These are phyloP conservation scores for Acrobasis consociella DNA, from an alignment of 2,888 invertebrate genomes.

Conservation along the genomic window DNA sequence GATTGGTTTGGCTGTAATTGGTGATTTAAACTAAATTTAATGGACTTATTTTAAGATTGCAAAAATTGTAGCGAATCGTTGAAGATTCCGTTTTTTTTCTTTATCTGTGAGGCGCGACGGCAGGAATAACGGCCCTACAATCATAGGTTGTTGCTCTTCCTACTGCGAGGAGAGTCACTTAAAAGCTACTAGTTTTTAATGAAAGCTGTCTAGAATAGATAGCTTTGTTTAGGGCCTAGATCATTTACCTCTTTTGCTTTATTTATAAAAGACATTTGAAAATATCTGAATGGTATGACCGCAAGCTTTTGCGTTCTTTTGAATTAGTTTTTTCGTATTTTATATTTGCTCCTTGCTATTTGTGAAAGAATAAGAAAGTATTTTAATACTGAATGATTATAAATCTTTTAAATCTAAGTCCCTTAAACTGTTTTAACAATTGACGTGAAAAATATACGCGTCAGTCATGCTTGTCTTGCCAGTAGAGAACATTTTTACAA, in stretches of 20 bases:
- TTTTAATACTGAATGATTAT: too few relatives aligned
- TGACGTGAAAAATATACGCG: too few relatives aligned
- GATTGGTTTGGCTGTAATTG: not conserved
- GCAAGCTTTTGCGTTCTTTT: too few relatives aligned
- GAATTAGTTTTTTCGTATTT: too few relatives aligned
- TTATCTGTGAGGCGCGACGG: conserved; percentile 68
- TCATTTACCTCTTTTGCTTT: not conserved
- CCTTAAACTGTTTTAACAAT: too few relatives aligned
- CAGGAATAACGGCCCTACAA: conserved; percentile 80
- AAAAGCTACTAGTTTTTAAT: conserved; percentile 55
- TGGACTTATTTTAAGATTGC: not conserved
- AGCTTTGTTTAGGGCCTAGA: not conserved
- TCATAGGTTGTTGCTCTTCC: conserved; percentile 83
- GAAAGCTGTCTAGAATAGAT: conserved; percentile 40
- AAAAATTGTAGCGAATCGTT: conserved; percentile 8
- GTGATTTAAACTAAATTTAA: not conserved
- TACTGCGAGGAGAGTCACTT: conserved; percentile 58
- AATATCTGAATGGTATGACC: too few relatives aligned
- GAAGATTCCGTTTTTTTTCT: conserved; percentile 48
- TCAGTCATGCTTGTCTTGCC: too few relatives aligned
- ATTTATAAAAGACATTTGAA: too few relatives aligned
- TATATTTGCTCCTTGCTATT: too few relatives aligned
- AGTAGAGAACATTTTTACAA: too few relatives aligned
- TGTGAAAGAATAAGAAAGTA: too few relatives aligned
- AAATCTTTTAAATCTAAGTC: too few relatives aligned